These are phyloP conservation scores for Ceratoteleas bidentatus DNA, from an alignment of 1,140 invertebrate genomes.

Conservation along the genomic window DNA sequence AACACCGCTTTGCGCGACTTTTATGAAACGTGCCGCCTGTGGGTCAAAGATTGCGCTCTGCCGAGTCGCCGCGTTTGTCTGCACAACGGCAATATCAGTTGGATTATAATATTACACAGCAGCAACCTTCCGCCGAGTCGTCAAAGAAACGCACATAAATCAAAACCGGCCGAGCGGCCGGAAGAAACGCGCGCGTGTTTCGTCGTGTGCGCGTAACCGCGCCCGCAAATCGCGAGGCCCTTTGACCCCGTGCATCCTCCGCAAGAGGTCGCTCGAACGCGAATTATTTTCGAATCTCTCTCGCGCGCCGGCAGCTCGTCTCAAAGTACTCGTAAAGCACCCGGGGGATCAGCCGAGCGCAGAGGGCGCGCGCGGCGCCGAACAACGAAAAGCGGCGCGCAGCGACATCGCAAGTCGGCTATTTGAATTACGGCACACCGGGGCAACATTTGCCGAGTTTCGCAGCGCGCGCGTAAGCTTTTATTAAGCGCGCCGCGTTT, in stretches of 20 bases:
- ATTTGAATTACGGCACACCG: conserved; percentile 61
- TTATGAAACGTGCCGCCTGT: conserved; percentile 2
- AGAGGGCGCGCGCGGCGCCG: conserved; percentile 29
- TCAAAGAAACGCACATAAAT: conserved; percentile 63
- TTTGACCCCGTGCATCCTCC: conserved; percentile 57
- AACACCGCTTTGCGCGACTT: conserved; percentile 20
- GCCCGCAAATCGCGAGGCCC: conserved; percentile 53
- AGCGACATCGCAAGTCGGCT: conserved; percentile 45
- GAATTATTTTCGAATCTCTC: conserved; percentile 67
- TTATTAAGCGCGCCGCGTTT: conserved; percentile 37
- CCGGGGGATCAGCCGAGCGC: conserved; percentile 55
- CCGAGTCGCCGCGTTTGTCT: conserved; percentile 12
- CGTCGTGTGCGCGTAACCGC: conserved; percentile 26
- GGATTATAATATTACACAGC: conserved; percentile 43
- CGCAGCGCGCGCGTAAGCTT: conserved; percentile 39
- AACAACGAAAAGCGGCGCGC: conserved; percentile 50
- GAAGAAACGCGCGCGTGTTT: conserved; percentile 44
- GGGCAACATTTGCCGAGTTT: conserved; percentile 63
- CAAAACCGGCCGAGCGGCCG: conserved; percentile 42
- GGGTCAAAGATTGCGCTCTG: conserved; percentile 25
- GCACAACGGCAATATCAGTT: conserved; percentile 19
- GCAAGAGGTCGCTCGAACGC: conserved; percentile 41
- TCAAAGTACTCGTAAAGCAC: conserved; percentile 62
- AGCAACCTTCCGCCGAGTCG: conserved; percentile 23
- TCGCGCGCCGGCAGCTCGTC: conserved; percentile 29